Percentiles rank a stretch among this genome's conserved stretches.
Evolutionary conservation across 2,797 vertebrate genomes (phyloP).

Genomic region (Anas capensis): DNA sequence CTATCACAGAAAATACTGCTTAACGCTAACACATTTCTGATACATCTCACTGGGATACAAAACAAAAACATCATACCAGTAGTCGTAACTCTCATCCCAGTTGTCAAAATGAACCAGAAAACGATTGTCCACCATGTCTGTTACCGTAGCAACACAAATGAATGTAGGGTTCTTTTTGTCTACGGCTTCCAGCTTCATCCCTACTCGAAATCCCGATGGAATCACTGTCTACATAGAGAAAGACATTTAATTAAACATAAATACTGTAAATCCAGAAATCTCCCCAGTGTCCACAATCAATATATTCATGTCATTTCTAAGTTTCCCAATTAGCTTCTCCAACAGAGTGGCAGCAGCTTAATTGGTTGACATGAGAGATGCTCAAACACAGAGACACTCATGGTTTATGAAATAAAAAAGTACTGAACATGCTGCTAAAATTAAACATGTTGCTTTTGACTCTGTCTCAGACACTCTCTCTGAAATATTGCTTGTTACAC

Average conservation of each 20-base stretch:
- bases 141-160: conserved; percentile 92
- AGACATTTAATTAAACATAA: conserved; percentile 71
- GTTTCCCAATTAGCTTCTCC: background rate
- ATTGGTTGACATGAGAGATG: conserved; percentile 4
- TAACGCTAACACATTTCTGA: conserved; percentile 2
- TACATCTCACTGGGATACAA: background rate
- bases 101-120: conserved; percentile 97
- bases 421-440: background rate
- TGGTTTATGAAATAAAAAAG: conserved; percentile 4
- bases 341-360: conserved; percentile 17
- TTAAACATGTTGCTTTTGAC: background rate
- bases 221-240: conserved; percentile 80
- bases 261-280: conserved; percentile 14
- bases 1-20: background rate
- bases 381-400: background rate
- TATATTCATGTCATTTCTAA: conserved; percentile 4
- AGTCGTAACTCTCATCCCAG: conserved; percentile 97
- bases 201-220: conserved; percentile 85
- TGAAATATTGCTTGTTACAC: background rate
- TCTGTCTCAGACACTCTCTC: background rate
- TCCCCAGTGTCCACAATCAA: background rate
- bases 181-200: conserved; percentile 95
- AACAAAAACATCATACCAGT: conserved; percentile 85
- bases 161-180: conserved; percentile 95
- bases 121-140: conserved; percentile 88